These are phyloP conservation scores for Rousettus leschenaultii DNA, from an alignment of 2,113 vertebrate genomes.

Conservation along the genomic window DNA sequence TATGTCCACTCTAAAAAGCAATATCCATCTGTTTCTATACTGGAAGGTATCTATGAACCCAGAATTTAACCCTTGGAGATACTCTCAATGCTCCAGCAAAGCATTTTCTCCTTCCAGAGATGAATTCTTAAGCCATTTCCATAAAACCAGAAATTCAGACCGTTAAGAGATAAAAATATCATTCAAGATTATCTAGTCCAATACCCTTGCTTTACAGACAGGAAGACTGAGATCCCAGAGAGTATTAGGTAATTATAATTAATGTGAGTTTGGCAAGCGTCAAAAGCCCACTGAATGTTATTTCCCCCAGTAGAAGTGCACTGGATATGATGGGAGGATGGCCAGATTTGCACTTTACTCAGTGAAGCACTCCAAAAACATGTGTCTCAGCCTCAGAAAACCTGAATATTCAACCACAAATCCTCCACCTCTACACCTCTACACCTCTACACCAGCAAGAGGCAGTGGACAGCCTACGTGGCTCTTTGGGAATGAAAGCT, in stretches of 20 bases:
- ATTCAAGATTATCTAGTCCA: conserved; percentile 22
- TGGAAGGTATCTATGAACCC: conserved; percentile 8
- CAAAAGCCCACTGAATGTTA: conserved; percentile 19
- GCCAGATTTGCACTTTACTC: conserved; percentile 21
- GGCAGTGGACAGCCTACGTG: not conserved
- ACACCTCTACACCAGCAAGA: not conserved
- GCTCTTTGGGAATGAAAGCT: not conserved
- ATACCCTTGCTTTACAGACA: conserved; percentile 19
- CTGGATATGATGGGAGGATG: not conserved
- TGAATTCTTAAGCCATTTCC: conserved; percentile 15
- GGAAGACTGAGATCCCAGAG: not conserved
- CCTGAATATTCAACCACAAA: not conserved
- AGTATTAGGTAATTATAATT: conserved; percentile 14
- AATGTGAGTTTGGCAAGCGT: not conserved
- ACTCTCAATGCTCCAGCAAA: conserved; percentile 38
- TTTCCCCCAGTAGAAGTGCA: not conserved
- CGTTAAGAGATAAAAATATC: conserved; percentile 4
- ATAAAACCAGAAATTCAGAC: conserved; percentile 12
- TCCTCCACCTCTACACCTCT: not conserved
- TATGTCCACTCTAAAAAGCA: conserved; percentile 45
- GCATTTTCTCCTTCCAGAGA: conserved; percentile 30
- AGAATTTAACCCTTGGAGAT: conserved; percentile 38
- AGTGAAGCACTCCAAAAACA: conserved; percentile 5
- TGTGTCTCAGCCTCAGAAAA: not conserved
- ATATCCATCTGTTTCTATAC: conserved; percentile 28